Evolutionary conservation across 2,888 invertebrate species (phyloP).

Genomic region (Xestia rhomboidea): DNA sequence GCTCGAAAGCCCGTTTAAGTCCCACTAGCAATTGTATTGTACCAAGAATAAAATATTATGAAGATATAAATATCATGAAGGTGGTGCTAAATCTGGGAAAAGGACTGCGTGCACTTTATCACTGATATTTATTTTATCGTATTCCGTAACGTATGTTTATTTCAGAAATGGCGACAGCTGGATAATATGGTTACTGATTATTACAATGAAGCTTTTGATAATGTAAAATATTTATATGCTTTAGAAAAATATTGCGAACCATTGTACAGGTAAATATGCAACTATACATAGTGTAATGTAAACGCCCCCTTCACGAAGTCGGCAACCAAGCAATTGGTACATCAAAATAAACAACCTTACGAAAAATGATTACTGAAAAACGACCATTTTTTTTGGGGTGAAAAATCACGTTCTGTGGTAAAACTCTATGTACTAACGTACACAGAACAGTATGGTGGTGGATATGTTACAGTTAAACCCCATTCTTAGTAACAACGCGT

Average conservation of each 20-base stretch:
- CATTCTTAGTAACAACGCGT: too few species aligned
- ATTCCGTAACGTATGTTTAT: not conserved
- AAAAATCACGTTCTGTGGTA: too few species aligned
- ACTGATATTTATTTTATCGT: not conserved
- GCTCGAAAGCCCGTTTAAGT: not conserved
- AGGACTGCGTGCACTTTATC: not conserved
- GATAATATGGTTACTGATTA: slow-evolving; percentile 94
- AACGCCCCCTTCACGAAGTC: not conserved
- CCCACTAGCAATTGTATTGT: not conserved
- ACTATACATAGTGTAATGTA: too few species aligned
- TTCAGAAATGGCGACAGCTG: slow-evolving; percentile 94
- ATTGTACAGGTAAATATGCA: slow-evolving; percentile 91
- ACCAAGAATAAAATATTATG: not conserved
- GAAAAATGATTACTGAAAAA: too few species aligned
- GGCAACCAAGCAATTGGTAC: too few species aligned
- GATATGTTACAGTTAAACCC: too few species aligned
- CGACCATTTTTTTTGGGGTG: too few species aligned
- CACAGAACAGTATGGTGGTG: too few species aligned
- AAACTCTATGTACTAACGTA: too few species aligned
- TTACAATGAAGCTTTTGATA: slow-evolving; percentile 96
- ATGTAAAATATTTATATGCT: slow-evolving; percentile 96
- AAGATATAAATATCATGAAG: not conserved
- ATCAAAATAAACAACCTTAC: too few species aligned
- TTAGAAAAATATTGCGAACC: slow-evolving; percentile 96
- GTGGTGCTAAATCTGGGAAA: not conserved